Conservation (phyloP, 2,113 vertebrate species). For the Mormyrus lacerda region DNA sequence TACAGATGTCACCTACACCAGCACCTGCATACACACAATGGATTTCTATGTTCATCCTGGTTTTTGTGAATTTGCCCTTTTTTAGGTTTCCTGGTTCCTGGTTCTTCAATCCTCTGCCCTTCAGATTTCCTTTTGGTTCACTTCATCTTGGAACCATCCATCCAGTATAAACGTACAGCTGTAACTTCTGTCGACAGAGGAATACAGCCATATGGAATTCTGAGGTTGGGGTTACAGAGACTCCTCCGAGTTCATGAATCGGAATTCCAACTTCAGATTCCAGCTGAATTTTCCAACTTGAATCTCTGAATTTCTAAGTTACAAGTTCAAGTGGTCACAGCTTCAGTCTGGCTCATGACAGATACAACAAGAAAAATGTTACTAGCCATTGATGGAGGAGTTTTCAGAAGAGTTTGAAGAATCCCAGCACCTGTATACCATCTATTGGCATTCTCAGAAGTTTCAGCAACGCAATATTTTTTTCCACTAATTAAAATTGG, state of each 20-base stretch:
- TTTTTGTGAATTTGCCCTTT: neutral
- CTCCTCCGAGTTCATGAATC: too few relatives aligned
- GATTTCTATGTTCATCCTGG: neutral
- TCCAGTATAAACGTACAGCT: neutral
- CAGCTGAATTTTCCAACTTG: too few relatives aligned
- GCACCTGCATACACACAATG: neutral
- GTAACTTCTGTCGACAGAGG: too few relatives aligned
- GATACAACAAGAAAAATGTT: neutral
- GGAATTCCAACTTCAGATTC: too few relatives aligned
- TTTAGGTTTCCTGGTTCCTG: neutral
- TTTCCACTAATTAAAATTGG: too few relatives aligned
- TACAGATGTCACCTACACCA: neutral
- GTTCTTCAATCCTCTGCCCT: neutral
- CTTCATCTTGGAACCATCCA: neutral
- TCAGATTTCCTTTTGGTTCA: neutral
- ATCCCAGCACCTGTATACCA: neutral
- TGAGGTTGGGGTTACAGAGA: too few relatives aligned
- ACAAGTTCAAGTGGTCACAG: too few relatives aligned
- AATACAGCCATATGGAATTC: too few relatives aligned
- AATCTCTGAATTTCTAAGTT: too few relatives aligned
- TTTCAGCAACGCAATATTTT: neutral
- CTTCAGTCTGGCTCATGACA: neutral
- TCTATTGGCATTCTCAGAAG: neutral
- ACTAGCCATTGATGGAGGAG: neutral
- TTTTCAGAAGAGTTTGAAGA: neutral